Evolutionary conservation across 2,113 vertebrate species (phyloP), one percentile per base, ranked within the genome.

Genomic region (Sturnus vulgaris): DNA sequence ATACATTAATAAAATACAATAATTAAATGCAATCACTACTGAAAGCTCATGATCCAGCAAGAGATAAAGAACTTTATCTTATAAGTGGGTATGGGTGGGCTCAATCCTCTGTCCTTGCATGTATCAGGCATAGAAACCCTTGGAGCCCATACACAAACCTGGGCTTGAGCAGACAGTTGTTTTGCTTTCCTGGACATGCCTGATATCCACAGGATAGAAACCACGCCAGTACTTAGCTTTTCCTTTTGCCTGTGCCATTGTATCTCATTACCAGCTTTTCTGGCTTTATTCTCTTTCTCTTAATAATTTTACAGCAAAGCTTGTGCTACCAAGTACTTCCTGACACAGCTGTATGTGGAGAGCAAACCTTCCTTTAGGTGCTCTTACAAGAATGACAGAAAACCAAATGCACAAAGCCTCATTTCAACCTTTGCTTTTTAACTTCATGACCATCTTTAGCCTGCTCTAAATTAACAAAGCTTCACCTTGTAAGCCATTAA

Each of bases 191-290:
- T 46, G 47, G 60, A 42, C 1, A 1, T 50, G 15, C 33, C 39
- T 82, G 11, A 21, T 27, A 66, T 12, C 39, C 46, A n/a, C 30
- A 79, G 56, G 49, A 75, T 35, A 85, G 79, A 93, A 93, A 66
- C 24, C 21, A 61, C 0, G 0, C 11, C 35, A 78, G 9, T 33
- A 24, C 11, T 52, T 22, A 52, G 33, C 12, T 22, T 68, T 63
- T 59, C 46, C 75, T 82, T 85, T 59, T 55, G 59, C 6, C 31
- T 59, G 11, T 55, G 61, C 25, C 30, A 30, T 8, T 55, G 22
- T 73, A 66, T 55, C 57, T 75, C 44, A n/a, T 35, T 55, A 42
- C 4, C 20, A 82, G 35, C 23, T 82, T 39, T 57, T 68, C 57
- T 63, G 44, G 44, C 30, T 73, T 87, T 47, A 16, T 23, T 50